A percentile compares a stretch with the other conserved stretches of the same genome.
phyloP scores from a whole-genome alignment of 2,113 vertebrate genomes.

The Platysteira castanea region DNA sequence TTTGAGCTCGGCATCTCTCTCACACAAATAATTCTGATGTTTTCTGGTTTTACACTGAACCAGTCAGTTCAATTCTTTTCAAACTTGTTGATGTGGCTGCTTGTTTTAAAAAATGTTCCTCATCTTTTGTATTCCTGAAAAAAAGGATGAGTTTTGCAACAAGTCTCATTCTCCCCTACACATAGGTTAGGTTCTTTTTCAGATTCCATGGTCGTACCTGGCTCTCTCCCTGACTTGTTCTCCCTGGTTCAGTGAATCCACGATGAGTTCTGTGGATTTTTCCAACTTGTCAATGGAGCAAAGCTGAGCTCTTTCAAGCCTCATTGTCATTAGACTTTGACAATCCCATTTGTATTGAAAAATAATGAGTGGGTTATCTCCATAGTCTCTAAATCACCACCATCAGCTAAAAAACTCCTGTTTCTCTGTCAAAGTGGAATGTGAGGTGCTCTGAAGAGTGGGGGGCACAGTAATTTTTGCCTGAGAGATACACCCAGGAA shows the following conservation, averaged over 20 bases:
- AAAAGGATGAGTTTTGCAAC: neutral
- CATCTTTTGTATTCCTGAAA: neutral
- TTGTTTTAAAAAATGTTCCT: neutral
- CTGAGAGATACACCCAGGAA: neutral
- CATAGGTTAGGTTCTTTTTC: neutral
- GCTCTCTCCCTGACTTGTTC: neutral
- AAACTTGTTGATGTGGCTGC: neutral
- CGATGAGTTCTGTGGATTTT: neutral
- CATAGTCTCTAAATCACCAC: neutral
- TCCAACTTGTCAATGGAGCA: rapidly evolving
- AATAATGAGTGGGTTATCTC: neutral
- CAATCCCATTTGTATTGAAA: neutral
- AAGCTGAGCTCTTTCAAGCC: neutral
- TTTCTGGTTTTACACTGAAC: neutral
- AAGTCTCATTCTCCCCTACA: neutral
- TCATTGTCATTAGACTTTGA: neutral
- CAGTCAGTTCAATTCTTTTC: neutral
- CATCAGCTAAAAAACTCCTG: neutral
- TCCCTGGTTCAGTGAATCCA: neutral
- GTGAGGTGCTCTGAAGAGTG: neutral
- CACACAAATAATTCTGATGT: neutral
- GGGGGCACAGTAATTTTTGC: neutral
- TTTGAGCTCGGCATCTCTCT: neutral
- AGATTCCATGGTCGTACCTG: neutral
- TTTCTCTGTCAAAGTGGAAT: neutral